Base-by-base conservation (phyloP, 2,797 vertebrate genomes). In the Oophaga sylvatica region DNA sequence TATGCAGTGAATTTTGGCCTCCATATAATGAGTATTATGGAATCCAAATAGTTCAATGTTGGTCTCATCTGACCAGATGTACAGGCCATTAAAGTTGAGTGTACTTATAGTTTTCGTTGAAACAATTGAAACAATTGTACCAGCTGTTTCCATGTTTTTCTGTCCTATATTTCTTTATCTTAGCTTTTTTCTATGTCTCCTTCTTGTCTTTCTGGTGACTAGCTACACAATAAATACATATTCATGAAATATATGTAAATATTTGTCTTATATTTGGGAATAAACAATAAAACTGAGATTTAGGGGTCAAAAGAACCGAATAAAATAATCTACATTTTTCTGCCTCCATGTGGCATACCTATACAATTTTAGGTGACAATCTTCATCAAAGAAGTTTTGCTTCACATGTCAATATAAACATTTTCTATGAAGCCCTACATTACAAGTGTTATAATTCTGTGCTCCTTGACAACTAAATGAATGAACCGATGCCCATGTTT, bases 381-480 rank as follows among this genome's bases (percentile, higher is more conserved):
- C 71, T 75, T 48, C 41, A 22, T 9, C 20, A 11, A 75, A 22
- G 11, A n/a, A 41, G 12, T 48, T 5, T 53, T 68, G 29, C 68
- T 83, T 16, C 22, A 60, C 45, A 29, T 31, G n/a, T 57, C n/a
- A 70, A 83, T 77, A 53, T 87, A 8, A 70, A 83, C 41, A 17
- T 48, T 81, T 68, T 67, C 83, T 19, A 85, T 41, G 77, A 62
- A n/a, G 68, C 76, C 11, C 48, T 1, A 22, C 70, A 81, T 85
- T 73, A 88, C 59, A 76, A 75, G 31, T 8, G 57, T 75, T 59
- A 81, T 77, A 65, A 88, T 85, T 81, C 80, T 82, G 7, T 70
- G 80, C 53, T 78, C 53, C 82, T 86, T 80, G 80, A 89, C 84
- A 83, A 78, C 88, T 86, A 86, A 81, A 86, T 89, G 71, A 86